phyloP scores from a whole-genome alignment of 2,113 vertebrate species.

The Rhagologus leucostigma region DNA sequence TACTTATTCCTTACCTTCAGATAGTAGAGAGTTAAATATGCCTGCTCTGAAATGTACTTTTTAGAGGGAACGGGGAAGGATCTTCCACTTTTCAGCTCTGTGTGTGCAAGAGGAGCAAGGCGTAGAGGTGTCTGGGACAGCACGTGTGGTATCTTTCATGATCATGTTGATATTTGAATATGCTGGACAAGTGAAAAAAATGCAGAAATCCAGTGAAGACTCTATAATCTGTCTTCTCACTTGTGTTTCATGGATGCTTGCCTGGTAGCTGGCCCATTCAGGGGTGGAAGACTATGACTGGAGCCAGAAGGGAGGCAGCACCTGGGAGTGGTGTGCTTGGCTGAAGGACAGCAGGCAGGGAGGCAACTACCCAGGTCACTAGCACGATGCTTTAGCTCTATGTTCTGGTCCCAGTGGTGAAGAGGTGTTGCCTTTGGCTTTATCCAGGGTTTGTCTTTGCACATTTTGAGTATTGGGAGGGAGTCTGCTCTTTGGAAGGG shows the following conservation, averaged over 20 bases:
- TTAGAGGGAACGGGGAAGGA: neutral
- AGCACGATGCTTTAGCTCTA: neutral
- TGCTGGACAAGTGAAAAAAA: neutral
- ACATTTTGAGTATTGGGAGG: rapidly evolving
- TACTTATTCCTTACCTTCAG: neutral
- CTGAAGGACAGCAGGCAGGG: neutral
- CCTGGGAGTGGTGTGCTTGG: neutral
- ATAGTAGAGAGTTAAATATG: neutral
- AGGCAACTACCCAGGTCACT: neutral
- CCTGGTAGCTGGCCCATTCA: neutral
- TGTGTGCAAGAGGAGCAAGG: neutral
- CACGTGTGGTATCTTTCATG: neutral
- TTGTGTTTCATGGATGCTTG: neutral
- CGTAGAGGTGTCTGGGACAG: neutral
- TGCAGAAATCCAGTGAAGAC: neutral
- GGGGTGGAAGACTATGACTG: neutral
- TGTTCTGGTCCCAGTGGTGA: neutral
- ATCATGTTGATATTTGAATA: neutral
- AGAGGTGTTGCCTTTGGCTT: neutral
- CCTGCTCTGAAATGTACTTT: neutral
- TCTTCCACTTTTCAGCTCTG: neutral
- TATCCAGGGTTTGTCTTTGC: neutral
- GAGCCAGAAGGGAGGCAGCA: neutral
- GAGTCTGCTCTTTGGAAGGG: neutral
- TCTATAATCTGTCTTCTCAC: neutral